Percentiles rank a stretch among this genome's conserved stretches.
phyloP scores from a whole-genome alignment of 2,113 vertebrate species.

The Clarias magur region DNA sequence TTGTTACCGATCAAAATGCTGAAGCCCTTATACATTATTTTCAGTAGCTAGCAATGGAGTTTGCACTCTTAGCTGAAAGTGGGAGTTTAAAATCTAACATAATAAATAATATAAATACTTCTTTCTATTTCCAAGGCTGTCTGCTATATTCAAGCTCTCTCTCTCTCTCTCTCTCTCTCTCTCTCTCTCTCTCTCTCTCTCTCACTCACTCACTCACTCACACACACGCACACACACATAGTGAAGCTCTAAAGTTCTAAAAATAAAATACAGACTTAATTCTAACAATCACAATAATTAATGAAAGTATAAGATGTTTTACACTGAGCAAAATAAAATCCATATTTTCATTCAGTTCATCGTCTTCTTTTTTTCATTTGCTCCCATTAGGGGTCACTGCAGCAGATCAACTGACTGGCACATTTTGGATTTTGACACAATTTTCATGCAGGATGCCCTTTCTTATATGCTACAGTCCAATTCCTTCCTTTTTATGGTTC shows the following conservation, averaged over 20 bases:
- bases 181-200: too few relatives aligned
- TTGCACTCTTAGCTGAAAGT: neutral
- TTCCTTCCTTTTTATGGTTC: too few relatives aligned
- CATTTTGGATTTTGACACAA: too few relatives aligned
- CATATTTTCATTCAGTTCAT: neutral
- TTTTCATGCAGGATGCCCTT: too few relatives aligned
- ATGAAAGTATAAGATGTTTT: neutral
- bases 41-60: neutral
- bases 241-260: neutral
- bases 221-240: conserved; percentile 5
- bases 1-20: neutral
- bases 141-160: neutral
- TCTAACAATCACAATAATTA: neutral
- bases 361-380: too few relatives aligned
- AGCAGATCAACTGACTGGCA: too few relatives aligned
- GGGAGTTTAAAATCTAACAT: neutral
- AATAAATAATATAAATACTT: too few relatives aligned
- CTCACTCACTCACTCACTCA: neutral
- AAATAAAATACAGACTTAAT: neutral
- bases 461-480: too few relatives aligned
- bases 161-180: neutral
- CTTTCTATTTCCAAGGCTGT: neutral
- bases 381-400: too few relatives aligned
- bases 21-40: neutral
- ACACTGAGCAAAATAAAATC: neutral